Base-by-base conservation (phyloP, 2,113 vertebrate species). In the Strigops habroptila region DNA sequence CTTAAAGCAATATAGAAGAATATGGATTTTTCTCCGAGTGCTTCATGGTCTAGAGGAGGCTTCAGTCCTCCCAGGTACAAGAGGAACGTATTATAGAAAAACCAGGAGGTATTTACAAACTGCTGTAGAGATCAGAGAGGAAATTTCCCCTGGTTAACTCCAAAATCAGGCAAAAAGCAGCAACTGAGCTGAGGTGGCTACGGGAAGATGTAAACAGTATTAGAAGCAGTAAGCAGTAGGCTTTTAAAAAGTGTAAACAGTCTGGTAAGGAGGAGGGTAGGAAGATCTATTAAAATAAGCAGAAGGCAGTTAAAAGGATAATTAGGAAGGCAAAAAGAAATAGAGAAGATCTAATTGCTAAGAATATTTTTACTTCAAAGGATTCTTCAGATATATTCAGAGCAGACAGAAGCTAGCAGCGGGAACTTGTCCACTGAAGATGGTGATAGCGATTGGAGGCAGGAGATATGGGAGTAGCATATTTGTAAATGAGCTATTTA, bases 251-350 rank as follows among this genome's bases (percentile, higher is more conserved):
- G 71, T 91, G 88, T 97, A 97, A 97, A 97, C 95, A 96, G 91
- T 96, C 94, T 96, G 91, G 86, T 70, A 92, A 96, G 91, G 92
- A 95, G 83, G 82, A 95, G 95, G 94, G 68, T 87, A 93, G 95
- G 75, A 95, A 96, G 93, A 96, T 92, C 88, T 95, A 90, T 92
- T 96, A 95, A 97, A 97, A 96, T 96, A 97, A 97, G 95, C 95
- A 97, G 95, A 96, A 97, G 94, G 95, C 93, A 95, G 95, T 95
- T 97, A 97, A 97, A 97, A 97, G 94, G 95, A 84, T 95, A 96
- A 97, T 97, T 95, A 97, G 91, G 81, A 91, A 95, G 77, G 95
- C 91, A 88, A 92, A 95, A 96, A 94, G 95, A 91, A 94, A 73
- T 95, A 86, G 82, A 86, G 95, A 90, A 85, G 78, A 80, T 95